Evolutionary conservation across 64 coral and sea anemone species (phyloP).

Genomic region (Pocillopora verrucosa): DNA sequence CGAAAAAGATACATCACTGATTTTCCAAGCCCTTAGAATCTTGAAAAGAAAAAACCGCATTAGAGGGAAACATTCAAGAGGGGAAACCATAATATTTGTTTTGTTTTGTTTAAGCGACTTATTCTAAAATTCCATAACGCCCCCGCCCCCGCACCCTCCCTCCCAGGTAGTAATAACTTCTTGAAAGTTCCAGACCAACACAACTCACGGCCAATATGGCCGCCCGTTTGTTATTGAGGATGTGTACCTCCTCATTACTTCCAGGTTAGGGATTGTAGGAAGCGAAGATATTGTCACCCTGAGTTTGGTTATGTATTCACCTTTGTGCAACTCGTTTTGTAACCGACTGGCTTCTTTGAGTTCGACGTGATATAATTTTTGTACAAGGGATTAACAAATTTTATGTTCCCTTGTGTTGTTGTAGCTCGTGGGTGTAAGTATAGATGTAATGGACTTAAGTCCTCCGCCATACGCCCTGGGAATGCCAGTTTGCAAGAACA

Average conservation of each 20-base stretch:
- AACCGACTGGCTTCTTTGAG: too few relatives aligned
- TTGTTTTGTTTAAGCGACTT: too few relatives aligned
- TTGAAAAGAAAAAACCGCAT: background rate
- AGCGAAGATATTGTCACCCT: background rate
- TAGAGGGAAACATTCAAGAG: background rate
- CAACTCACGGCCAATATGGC: background rate
- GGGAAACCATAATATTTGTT: background rate
- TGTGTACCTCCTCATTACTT: background rate
- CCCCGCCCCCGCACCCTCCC: background rate
- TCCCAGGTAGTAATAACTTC: background rate
- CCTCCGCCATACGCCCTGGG: background rate
- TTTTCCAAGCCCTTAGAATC: background rate
- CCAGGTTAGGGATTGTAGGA: background rate
- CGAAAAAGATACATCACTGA: background rate
- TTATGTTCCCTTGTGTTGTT: background rate
- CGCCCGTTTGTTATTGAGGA: background rate
- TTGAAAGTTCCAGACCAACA: background rate
- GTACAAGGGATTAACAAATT: background rate
- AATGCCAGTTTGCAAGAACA: background rate
- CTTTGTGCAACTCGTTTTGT: too few relatives aligned
- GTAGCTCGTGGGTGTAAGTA: background rate
- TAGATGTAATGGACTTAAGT: background rate
- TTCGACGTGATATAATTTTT: too few relatives aligned
- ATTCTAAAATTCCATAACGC: background rate
- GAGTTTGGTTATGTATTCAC: background rate